These are phyloP conservation scores for Cepaea nemoralis DNA, from an alignment of 1,140 invertebrate species.

Conservation along the genomic window DNA sequence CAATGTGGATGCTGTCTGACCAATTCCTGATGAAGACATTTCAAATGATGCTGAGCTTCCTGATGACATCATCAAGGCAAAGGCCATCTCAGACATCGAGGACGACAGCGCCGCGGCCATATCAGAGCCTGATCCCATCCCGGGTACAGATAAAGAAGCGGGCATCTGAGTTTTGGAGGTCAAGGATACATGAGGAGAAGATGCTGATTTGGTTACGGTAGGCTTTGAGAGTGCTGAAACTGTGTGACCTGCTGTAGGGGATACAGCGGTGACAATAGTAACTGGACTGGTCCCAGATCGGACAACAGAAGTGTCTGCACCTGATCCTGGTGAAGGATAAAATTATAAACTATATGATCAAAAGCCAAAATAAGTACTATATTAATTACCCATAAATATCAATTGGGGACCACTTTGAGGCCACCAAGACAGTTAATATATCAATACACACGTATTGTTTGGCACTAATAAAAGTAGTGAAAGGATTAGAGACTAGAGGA, in stretches of 20 bases:
- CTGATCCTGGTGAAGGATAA: not conserved
- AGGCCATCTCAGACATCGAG: constrained; percentile 9
- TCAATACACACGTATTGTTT: no score
- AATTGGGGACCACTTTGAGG: no score
- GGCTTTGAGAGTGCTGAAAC: not conserved
- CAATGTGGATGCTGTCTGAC: not conserved
- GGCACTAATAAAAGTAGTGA: no score
- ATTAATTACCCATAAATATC: no score
- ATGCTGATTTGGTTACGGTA: constrained; percentile 30
- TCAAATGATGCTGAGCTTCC: not conserved
- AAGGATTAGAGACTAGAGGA: no score
- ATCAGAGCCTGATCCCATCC: constrained; percentile 3
- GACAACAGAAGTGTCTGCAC: not conserved
- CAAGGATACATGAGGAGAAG: constrained; percentile 23
- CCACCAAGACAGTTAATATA: no score
- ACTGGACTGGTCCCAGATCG: constrained; percentile 18
- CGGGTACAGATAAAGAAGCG: constrained; percentile 1
- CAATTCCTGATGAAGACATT: constrained; percentile 7
- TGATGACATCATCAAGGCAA: constrained; percentile 22
- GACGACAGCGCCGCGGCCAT: constrained; percentile 17
- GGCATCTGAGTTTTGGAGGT: not conserved
- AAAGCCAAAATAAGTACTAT: no score
- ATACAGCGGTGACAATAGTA: not conserved
- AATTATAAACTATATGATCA: no score
- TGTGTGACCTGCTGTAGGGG: not conserved